Evolutionary conservation across 1,140 invertebrate genomes (phyloP), one percentile per base, ranked within the genome.

Genomic region (Drosophila gunungcola): DNA sequence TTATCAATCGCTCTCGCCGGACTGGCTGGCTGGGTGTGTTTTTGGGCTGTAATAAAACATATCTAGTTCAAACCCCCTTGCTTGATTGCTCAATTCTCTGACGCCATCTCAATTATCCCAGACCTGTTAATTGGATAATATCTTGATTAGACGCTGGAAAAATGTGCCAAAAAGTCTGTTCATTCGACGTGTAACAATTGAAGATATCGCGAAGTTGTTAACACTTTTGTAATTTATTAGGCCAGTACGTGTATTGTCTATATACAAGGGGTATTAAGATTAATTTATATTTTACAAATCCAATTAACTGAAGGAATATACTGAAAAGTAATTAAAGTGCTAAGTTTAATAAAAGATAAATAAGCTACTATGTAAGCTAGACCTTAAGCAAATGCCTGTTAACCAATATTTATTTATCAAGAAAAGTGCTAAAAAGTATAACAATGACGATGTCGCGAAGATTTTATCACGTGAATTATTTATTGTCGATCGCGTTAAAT

Each of bases 81-180:
- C 52, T 65, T 52, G 64, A 65, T 68, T 63, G 60, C 43, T 42
- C 38, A 67, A 41, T 48, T 61, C 62, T 42, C 34, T 65, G 67
- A 69, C 63, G 67, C 51, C 64, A 56, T 36, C 65, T 57, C 65
- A 72, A 72, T 72, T 72, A 72, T 72, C 68, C 70, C 32, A 13
- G 5, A 57, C 43, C 67, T 70, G 68, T 72, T 72, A 72, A 72
- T 72, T 70, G 64, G 36, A 57, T 70, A 57, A 72, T 70, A 70
- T 70, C 68, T 57, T 56, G 64, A 57, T 68, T 70, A 57, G 36
- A 13, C 16, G 29, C 43, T 57, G 34, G 43, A 57, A 49, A 70
- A 56, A 56, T 57, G 67, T 49, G 51, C 46, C 64, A 68, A 68
- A 68, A 68, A 34, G 21, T 57, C 65, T 57, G 29, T n/a, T 27